A percentile compares a stretch with the other conserved stretches of the same genome.
Conservation (phyloP, 2,888 invertebrate species). For the Caenorhabditis sp. region DNA sequence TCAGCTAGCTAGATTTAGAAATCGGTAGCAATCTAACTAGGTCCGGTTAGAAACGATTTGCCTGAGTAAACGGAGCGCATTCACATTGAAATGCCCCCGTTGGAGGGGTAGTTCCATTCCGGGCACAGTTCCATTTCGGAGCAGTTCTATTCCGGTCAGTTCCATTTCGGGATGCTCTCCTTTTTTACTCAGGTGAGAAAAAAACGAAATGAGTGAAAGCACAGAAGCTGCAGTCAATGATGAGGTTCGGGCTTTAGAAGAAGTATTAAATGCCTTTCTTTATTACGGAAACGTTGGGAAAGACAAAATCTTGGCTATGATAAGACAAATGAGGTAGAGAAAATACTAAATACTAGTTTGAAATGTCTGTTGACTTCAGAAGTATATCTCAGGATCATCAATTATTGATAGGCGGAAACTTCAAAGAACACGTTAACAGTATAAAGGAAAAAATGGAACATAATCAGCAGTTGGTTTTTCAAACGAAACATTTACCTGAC, state of each 20-base stretch:
- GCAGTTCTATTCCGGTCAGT: no score
- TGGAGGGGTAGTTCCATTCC: no score
- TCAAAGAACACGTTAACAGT: slow-evolving; percentile 50
- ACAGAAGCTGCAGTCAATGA: slow-evolving; percentile 8
- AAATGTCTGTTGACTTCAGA: slow-evolving; percentile 32
- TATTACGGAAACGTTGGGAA: slow-evolving; percentile 67
- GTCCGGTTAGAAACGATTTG: no score
- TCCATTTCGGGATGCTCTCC: no score
- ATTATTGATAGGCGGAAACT: slow-evolving; percentile 39
- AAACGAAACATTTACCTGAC: no score
- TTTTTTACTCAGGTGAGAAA: not conserved
- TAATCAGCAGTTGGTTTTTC: slow-evolving; percentile 59
- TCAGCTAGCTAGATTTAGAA: no score
- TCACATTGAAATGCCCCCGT: no score
- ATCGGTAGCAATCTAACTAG: no score
- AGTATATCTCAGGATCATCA: slow-evolving; percentile 60
- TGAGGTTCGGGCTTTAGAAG: slow-evolving; percentile 64
- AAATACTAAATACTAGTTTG: not conserved
- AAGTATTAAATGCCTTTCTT: slow-evolving; percentile 72
- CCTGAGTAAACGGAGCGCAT: no score
- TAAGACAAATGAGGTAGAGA: slow-evolving; percentile 48
- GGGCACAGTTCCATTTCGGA: no score
- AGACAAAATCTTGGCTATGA: slow-evolving; percentile 53
- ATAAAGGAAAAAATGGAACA: slow-evolving; percentile 50
- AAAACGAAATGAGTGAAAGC: not conserved